Evolutionary conservation across 1,140 invertebrate species (phyloP), one percentile per base, ranked within the genome.

Genomic region (Uloborus diversus): DNA sequence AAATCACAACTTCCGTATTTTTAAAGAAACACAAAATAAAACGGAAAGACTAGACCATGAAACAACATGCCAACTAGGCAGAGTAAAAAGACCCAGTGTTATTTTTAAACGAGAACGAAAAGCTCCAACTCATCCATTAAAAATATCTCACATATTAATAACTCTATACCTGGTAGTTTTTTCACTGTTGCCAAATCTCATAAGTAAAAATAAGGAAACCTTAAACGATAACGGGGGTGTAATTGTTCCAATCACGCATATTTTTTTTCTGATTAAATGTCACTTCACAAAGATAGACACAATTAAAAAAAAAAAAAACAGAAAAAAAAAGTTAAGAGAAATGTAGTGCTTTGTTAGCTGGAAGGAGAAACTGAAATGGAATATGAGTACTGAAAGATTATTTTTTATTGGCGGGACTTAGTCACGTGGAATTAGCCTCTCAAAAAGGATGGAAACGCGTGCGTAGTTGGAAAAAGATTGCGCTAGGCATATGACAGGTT

Each of bases 91-190:
- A n/a, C n/a, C n/a, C 28, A 30, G 57, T 59, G 57, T 59, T 59
- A 59, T 59, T 59, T 59, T 59, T 59, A 59, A 30, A 59, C 27
- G 27, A 11, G 25, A 1, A 14, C 57, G 28, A 30, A 59, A 27
- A 59, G 23, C 42, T 17, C 42, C 27, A 23, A 27, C 35, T 28
- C 30, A 20, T 66, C n/a, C 25, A 47, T 25, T 66, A 66, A 20
- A 66, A 66, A 66, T 66, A 66, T 66, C 64, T 9, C 27, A n/a
- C 35, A 66, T 49, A 66, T 66, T 66, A 66, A 66, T 66, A 66
- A 66, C 37, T 66, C 30, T 66, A 66, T 66, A 66, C 64, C 64
- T 66, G 64, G 25, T 20, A 17, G 14, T 25, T 49, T 64, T 66
- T 66, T 66, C 25, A 66, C 49, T 35, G n/a, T n/a, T n/a, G n/a